Evolutionary conservation across 92 coral and sea anemone genomes (phyloP), one percentile per base, ranked within the genome.

Genomic region (Heliopora coerulea): DNA sequence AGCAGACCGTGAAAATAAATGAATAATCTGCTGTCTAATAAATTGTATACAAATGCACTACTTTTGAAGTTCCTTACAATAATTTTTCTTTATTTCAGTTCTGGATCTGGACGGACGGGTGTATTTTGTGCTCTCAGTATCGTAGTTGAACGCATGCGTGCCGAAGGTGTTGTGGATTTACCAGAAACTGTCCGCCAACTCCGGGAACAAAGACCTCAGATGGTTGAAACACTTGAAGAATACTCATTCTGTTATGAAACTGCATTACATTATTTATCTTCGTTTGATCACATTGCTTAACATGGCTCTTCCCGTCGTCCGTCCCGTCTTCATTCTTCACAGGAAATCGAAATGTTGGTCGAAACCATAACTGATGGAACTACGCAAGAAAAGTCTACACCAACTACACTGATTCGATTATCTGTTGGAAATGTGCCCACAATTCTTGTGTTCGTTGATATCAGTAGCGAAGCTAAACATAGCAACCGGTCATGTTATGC

Each of bases 131-230:
- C 99, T 15, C 76, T 95, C 35, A 89, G 81, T 48, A 90, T 86
- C 64, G 99, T 95, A 31, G 75, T 95, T 46, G 99, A 95, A 39
- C 93, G 99, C 90, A 95, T 95, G 99, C 93, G 99, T 21, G 83
- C 91, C 62, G 99, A 90, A 67, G 99, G 99, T 19, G 99, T 90
- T 15, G 99, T 95, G 46, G 99, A 95, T 79, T 78, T 95, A 32
- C 89, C 90, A 83, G 96, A 95, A 79, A 95, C 99, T 10, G 99
- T 90, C 29, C 88, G 91, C 73, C 84, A 90, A 29, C 91, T 95
- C 3, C 85, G 99, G 54, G 88, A 96, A 8, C 99, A 95, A 75
- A 86, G 99, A 76, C 99, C 96, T 1, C 87, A 88, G 37, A 95
- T 95, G 99, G 88, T 95, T 11, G 95, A 95, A 64, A 91, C 91